A percentile compares a stretch with the other conserved stretches of the same genome.
Conservation (phyloP, 2,113 vertebrate genomes). For the Bettongia penicillata region DNA sequence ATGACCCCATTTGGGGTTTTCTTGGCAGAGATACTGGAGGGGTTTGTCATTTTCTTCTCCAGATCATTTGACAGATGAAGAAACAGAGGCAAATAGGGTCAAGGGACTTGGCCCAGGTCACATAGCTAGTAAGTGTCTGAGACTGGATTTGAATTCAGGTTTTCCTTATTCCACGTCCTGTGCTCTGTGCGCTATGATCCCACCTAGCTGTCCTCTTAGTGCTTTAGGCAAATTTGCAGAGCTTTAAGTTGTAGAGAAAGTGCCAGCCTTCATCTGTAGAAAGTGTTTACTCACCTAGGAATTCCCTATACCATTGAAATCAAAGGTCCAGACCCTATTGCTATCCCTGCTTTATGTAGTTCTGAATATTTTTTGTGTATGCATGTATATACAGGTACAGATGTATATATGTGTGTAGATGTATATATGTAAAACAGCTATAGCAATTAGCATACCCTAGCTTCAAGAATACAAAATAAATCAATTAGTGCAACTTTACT, state of each 20-base stretch:
- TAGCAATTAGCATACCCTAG: not conserved
- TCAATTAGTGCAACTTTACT: not conserved
- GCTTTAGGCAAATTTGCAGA: not conserved
- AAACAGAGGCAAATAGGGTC: not conserved
- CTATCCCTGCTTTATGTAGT: not conserved
- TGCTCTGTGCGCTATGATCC: not conserved
- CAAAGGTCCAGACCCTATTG: not conserved
- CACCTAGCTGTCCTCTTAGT: not conserved
- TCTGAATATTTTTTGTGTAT: not conserved
- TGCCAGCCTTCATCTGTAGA: not conserved
- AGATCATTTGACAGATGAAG: not conserved
- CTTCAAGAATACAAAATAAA: not conserved
- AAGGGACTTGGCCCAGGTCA: not conserved
- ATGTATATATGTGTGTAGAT: not conserved
- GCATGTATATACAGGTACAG: not conserved
- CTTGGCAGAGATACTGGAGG: not conserved
- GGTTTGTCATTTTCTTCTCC: not conserved
- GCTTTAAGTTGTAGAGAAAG: not conserved
- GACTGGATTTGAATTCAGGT: not conserved
- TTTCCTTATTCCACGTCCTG: not conserved
- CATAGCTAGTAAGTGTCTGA: not conserved
- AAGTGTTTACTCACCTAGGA: not conserved
- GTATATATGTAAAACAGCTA: not conserved
- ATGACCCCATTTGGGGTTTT: not conserved
- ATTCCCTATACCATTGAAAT: not conserved